Base-by-base conservation (phyloP, 2,888 invertebrate genomes). In the Cartodere bifasciata region DNA sequence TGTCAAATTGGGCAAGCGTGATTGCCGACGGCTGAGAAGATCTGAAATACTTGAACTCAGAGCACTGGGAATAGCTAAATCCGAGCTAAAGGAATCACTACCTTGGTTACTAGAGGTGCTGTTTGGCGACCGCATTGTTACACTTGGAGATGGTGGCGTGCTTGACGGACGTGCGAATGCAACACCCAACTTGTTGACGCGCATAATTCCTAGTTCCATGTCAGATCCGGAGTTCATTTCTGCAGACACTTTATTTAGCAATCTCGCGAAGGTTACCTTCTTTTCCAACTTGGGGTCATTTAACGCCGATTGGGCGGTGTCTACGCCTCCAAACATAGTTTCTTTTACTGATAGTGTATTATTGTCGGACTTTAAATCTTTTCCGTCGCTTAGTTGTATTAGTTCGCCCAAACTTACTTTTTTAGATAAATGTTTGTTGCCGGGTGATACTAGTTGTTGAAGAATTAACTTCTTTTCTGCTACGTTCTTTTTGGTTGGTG, bases 141-240 rank as follows among this genome's bases (percentile, higher is more conserved):
- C 69, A 35, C 69, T 72, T 3, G 77, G 77, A 11, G 77, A 78
- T 3, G 75, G 76, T 4, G 79, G 79, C 17, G 67, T 67, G 44
- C 63, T 66, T 12, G 65, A 56, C 31, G 62, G 52, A 39, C 61
- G 45, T 41, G 62, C 58, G 43, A 61, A 58, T 29, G 58, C 56
- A 38, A 58, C 58, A 25, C 55, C 54, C 28, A 59, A 39, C 32
- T 48, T 47, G 32, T 53, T 55, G 23, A 52, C 48, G 35, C 55
- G 57, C 56, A 59, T 55, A n/a, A 59, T 57, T 25, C 59, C 58
- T 39, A 58, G 65, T 51, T 76, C 76, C 34, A 76, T 67, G 37
- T 79, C 79, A 1, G 79, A 78, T 32, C 78, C 75, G 1, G 77
- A 76, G 48, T 75, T 79, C 73, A 81, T 79, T 63, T 81, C 82